Percentiles rank a stretch among this genome's conserved stretches.
phyloP scores from a whole-genome alignment of 2,113 vertebrate species.

The Riparia riparia region DNA sequence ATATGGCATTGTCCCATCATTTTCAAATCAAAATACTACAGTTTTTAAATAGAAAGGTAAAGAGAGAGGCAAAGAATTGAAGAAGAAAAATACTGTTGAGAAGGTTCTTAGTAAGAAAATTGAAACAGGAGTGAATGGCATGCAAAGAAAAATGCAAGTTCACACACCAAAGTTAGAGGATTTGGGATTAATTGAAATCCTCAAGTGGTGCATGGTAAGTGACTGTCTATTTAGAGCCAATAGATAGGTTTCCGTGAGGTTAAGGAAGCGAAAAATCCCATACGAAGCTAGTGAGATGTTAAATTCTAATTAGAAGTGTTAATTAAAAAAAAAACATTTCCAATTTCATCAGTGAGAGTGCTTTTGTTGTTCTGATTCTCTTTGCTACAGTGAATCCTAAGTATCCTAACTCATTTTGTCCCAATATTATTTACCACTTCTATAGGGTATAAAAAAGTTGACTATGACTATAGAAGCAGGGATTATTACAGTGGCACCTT shows the following conservation, averaged over 20 bases:
- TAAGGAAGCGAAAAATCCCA: conserved; percentile 87
- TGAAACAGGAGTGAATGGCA: conserved; percentile 42
- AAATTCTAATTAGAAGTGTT: conserved; percentile 89
- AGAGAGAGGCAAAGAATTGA: background rate
- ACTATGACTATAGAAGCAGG: conserved; percentile 30
- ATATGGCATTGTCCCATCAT: background rate
- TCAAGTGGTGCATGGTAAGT: conserved; percentile 83
- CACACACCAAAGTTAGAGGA: conserved; percentile 77
- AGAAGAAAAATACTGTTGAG: background rate
- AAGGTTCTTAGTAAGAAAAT: conserved; percentile 28
- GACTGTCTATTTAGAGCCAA: conserved; percentile 85
- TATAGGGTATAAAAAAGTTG: conserved; percentile 64
- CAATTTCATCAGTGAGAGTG: conserved; percentile 85
- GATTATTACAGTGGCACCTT: conserved; percentile 32
- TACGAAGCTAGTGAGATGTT: conserved; percentile 86
- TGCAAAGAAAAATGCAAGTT: conserved; percentile 73
- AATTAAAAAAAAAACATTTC: conserved; percentile 87
- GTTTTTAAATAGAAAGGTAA: background rate
- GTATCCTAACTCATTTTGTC: conserved; percentile 78
- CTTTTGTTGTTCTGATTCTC: conserved; percentile 81
- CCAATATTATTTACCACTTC: conserved; percentile 74
- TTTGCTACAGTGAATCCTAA: conserved; percentile 84
- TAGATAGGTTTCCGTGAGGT: conserved; percentile 84
- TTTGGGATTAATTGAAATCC: conserved; percentile 85
- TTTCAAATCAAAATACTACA: conserved; percentile 1